Evolutionary conservation across 2,888 invertebrate species (phyloP), one percentile per base, ranked within the genome.

Genomic region (Amiota minor): DNA sequence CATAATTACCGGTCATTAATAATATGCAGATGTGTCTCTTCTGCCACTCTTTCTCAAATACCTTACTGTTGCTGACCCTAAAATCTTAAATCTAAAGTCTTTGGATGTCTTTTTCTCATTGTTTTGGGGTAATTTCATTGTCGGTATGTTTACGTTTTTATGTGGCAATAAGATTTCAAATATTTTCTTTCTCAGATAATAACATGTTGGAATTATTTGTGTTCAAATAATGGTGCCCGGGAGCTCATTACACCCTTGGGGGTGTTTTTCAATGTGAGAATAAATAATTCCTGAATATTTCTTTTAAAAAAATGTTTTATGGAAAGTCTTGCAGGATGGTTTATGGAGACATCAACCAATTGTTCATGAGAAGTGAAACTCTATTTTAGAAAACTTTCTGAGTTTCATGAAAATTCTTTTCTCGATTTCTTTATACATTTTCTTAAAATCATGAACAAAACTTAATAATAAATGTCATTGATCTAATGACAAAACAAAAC

Each of bases 1-100:
- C 45, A 84, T 81, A 83, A 83, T 83, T 83, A 83, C 82, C 84
- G 82, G 84, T 77, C 82, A 83, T 83, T 83, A 83, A 83, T 84
- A 83, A 83, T 84, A 83, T 83, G 82, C 82, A 83, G 82, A 83
- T 83, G 82, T 76, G 81, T 75, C 78, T 65, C 56, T 12, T n/a
- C 23, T 14, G 14, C 11, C 35, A 35, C 11, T 14, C 35, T n/a
- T 4, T 14, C 35, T n/a, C 14, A 9, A 59, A 59, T 9, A 16
- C 35, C 2, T 1, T 35, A 62, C 6, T 16, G 14, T 35, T 35
- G 35, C 23, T 62, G 62, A 62, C 62, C 62, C 35, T 35, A 14
- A 62, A 62, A 62, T 49, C 80, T 77, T 76, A 62, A 68, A 75
- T 77, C 80, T 78, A 77, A 83, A 18, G 12, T 59, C 20, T 59